phyloP scores from a whole-genome alignment of 2,888 invertebrate genomes.

The Ophion costatus region DNA sequence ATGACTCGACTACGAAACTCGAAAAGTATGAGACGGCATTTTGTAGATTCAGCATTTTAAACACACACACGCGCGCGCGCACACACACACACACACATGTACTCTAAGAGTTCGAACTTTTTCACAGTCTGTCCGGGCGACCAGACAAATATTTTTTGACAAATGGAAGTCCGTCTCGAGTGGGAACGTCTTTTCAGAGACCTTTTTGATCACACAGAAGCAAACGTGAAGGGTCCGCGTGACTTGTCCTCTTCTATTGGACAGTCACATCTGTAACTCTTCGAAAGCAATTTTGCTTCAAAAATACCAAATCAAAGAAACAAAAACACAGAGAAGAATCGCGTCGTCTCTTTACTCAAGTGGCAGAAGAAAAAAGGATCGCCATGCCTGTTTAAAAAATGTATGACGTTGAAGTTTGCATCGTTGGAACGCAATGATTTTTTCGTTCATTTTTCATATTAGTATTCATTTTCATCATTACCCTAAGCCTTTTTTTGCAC shows the following conservation, averaged over 20 bases:
- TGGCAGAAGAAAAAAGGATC: not conserved
- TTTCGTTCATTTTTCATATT: not conserved
- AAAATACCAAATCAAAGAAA: not conserved
- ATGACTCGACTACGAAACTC: slow-evolving; percentile 65
- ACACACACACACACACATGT: not conserved
- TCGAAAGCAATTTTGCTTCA: not conserved
- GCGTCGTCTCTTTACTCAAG: not conserved
- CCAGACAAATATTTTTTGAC: slow-evolving; percentile 65
- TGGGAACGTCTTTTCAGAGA: slow-evolving; percentile 17
- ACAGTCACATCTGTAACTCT: slow-evolving; percentile 28
- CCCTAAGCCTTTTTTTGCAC: too few species aligned
- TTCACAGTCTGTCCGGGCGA: slow-evolving; percentile 26
- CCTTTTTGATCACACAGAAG: slow-evolving; percentile 11
- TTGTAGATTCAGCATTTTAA: slow-evolving; percentile 1
- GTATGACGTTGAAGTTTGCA: not conserved
- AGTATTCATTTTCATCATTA: too few species aligned
- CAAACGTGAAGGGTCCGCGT: slow-evolving; percentile 8
- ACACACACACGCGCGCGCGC: too few species aligned
- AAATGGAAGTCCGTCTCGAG: slow-evolving; percentile 61
- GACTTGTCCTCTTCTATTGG: slow-evolving; percentile 21
- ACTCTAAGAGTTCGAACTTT: not conserved
- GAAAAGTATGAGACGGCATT: slow-evolving; percentile 58
- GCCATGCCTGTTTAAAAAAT: not conserved
- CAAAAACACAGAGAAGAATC: slow-evolving; percentile 1
- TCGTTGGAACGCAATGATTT: not conserved